Conservation (phyloP, 2,888 invertebrate species). For the Drosophila anceps region DNA sequence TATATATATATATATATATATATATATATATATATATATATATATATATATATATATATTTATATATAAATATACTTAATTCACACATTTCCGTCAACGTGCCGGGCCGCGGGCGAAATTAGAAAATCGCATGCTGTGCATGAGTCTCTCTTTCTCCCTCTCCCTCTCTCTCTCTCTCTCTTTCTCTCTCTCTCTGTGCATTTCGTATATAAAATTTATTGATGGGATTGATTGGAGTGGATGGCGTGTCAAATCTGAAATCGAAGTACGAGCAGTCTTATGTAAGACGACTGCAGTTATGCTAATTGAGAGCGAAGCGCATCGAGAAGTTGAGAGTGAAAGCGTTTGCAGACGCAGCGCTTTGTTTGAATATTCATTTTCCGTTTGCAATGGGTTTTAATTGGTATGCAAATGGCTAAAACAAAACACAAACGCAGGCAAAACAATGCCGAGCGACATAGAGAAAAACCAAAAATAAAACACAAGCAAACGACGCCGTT, state of each 20-base stretch:
- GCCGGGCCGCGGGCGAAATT: constrained; percentile 52
- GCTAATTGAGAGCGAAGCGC: constrained; percentile 38
- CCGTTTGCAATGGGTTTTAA: constrained; percentile 53
- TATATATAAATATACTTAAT: constrained; percentile 39
- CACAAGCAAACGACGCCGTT: background rate
- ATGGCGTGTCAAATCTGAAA: constrained; percentile 34
- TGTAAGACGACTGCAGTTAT: constrained; percentile 40
- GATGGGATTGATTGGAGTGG: constrained; percentile 19
- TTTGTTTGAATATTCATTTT: constrained; percentile 58
- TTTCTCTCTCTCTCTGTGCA: background rate
- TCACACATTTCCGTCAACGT: constrained; percentile 77
- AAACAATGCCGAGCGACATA: no score
- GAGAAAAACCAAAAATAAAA: constrained; percentile 15
- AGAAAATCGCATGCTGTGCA: constrained; percentile 55
- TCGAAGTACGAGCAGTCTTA: constrained; percentile 3
- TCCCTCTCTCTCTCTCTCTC: background rate
- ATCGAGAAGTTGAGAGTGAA: constrained; percentile 63
- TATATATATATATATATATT: background rate
- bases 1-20: constrained; percentile 3
- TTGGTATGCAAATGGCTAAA: constrained; percentile 70
- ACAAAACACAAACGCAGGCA: constrained; percentile 4
- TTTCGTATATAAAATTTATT: constrained; percentile 7
- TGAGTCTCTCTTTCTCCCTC: background rate
- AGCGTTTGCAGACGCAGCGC: constrained; percentile 46
- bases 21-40: background rate